phyloP scores from a whole-genome alignment of 2,888 invertebrate genomes.

The Ophion ellenae region DNA sequence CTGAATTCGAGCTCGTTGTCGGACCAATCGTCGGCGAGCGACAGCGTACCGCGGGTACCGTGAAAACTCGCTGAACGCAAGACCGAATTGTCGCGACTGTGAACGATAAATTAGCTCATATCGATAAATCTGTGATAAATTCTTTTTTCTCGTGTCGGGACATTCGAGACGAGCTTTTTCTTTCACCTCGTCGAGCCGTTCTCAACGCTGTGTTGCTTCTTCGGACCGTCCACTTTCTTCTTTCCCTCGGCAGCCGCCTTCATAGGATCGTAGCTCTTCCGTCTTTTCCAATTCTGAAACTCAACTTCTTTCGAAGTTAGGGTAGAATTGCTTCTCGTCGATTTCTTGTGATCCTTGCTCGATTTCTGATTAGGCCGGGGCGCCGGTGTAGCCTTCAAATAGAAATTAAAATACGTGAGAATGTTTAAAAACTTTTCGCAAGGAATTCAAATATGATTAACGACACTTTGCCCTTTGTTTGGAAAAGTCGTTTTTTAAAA shows the following conservation, averaged over 20 bases:
- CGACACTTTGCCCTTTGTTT: too few relatives aligned
- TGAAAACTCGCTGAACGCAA: constrained; percentile 84
- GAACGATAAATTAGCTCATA: constrained; percentile 19
- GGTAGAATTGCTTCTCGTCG: constrained; percentile 88
- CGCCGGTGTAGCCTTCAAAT: constrained; percentile 41
- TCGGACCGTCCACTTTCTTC: constrained; percentile 84
- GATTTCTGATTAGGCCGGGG: constrained; percentile 74
- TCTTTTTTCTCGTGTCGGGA: neutral
- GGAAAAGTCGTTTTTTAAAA: too few relatives aligned
- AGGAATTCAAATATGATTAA: neutral
- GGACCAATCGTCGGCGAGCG: constrained; percentile 79
- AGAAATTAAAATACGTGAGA: neutral
- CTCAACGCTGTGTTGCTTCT: constrained; percentile 77
- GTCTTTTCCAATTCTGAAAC: constrained; percentile 97
- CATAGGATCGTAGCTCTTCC: constrained; percentile 98
- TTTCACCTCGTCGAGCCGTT: constrained; percentile 78
- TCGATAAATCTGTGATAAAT: neutral
- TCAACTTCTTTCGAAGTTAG: constrained; percentile 92
- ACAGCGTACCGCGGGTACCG: constrained; percentile 80
- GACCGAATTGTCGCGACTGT: constrained; percentile 80
- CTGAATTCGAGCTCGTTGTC: constrained; percentile 75
- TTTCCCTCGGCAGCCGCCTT: constrained; percentile 95
- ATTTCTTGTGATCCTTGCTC: constrained; percentile 84
- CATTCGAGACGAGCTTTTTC: neutral
- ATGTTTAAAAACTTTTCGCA: neutral